Percentiles rank a stretch among this genome's conserved stretches.
phyloP scores from a whole-genome alignment of 35 echinoderm and acorn worm species.

The Apostichopus parvimensis region DNA sequence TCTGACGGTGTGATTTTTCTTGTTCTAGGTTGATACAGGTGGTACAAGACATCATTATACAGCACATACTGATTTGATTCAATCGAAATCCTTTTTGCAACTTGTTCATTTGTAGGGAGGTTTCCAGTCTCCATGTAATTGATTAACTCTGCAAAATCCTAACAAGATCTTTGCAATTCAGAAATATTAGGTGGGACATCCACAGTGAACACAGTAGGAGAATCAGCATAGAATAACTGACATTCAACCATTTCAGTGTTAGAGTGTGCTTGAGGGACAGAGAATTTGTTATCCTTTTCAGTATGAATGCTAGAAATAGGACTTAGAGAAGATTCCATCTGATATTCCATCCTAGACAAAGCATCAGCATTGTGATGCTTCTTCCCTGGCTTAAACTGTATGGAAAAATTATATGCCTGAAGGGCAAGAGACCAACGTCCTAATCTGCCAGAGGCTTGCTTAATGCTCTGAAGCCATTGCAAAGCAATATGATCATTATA shows the following conservation, averaged over 20 bases:
- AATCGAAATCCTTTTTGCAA: too few species aligned
- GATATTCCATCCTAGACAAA: conserved; percentile 26
- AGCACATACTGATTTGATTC: too few species aligned
- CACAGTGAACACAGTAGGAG: background rate
- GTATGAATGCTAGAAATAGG: background rate
- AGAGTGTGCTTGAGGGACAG: background rate
- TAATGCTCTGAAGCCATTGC: conserved; percentile 51
- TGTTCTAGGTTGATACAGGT: too few species aligned
- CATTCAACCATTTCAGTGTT: background rate
- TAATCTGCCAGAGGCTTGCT: conserved; percentile 47
- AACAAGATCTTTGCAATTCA: too few species aligned
- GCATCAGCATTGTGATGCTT: conserved; percentile 53
- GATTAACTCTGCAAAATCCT: too few species aligned
- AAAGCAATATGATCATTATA: conserved; percentile 56
- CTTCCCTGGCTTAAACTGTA: conserved; percentile 49
- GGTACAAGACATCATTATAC: too few species aligned
- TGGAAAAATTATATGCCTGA: conserved; percentile 52
- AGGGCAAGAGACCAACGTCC: conserved; percentile 52
- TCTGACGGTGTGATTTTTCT: too few species aligned
- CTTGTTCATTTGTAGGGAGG: too few species aligned
- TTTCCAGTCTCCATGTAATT: too few species aligned
- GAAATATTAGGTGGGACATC: too few species aligned
- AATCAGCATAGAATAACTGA: background rate
- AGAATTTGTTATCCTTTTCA: background rate
- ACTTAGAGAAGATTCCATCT: background rate